Evolutionary conservation across 2,797 vertebrate genomes (phyloP).

Genomic region (Acanthornis magna): DNA sequence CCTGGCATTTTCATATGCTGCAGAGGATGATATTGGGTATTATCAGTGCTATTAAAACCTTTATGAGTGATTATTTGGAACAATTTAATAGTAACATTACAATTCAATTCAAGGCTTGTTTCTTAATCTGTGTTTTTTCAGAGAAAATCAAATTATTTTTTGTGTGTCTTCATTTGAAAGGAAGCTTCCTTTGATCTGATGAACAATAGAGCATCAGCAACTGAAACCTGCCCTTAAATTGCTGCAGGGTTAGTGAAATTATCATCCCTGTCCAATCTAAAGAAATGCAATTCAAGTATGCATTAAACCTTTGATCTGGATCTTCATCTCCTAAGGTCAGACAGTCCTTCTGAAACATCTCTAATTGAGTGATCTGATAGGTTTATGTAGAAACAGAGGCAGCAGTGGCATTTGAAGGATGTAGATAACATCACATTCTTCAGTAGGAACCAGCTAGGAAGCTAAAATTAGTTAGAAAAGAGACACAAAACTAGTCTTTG

Average conservation of each 20-base stretch:
- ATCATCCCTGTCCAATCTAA: neutral
- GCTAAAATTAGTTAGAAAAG: neutral
- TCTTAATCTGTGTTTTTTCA: neutral
- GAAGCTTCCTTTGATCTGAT: neutral
- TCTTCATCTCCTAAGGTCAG: neutral
- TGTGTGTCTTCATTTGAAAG: neutral
- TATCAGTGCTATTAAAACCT: neutral
- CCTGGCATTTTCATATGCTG: neutral
- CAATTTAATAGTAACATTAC: neutral
- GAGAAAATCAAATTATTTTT: neutral
- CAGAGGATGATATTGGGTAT: neutral
- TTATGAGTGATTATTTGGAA: neutral
- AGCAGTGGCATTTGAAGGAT: neutral
- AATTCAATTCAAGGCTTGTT: neutral
- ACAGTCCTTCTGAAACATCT: neutral
- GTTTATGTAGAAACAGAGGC: neutral
- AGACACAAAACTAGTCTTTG: neutral
- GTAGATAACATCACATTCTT: neutral
- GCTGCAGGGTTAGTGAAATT: neutral
- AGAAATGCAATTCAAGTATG: neutral
- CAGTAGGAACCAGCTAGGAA: neutral
- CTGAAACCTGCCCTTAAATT: neutral
- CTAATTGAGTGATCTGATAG: neutral
- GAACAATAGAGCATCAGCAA: neutral
- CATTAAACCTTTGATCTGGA: constrained; percentile 14